Evolutionary conservation across 2,113 vertebrate species (phyloP), one percentile per base, ranked within the genome.

Genomic region (Prolemur simus): DNA sequence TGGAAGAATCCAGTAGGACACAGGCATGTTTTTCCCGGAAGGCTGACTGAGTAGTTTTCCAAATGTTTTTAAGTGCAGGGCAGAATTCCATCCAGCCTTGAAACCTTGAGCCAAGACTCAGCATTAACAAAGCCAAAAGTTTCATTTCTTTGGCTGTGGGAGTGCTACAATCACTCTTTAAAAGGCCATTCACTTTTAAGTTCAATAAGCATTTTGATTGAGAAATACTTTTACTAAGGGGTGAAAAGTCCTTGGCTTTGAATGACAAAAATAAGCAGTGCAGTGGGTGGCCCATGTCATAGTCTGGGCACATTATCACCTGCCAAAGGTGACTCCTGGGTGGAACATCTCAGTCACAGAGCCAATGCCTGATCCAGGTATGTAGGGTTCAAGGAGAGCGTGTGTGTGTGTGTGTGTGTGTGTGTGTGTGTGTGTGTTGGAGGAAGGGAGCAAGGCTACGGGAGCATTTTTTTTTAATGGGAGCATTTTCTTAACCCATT

Each of bases 1-100:
- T 63, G 82, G 77, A 66, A 37, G 84, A 71, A 63, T 66, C 37
- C 54, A 66, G 88, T 29, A 63, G 85, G 77, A 37, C 1, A 0
- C 9, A 3, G 94, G 68, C 34, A 0, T 93, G 81, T 32, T 82
- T 76, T 88, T 60, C 80, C 64, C 15, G 0, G 80, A 83, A 96
- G 69, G 84, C 96, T 96, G 94, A 97, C 89, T 39, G 87, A 93
- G 95, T 87, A 96, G 69, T 94, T 97, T 69, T 89, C 71, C 21
- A 97, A 74, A 93, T 66, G 42, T 93, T 94, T 95, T 76, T 64
- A 96, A 94, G 82, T 10, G 34, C 39, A 74, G 69, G 74, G 52
- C 80, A 39, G 87, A 89, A 97, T 94, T 95, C 87, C 96, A 94
- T n/a, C 29, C 52, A 94, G 83, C 74, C 86, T 96, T 87, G 45